Evolutionary conservation across 1,140 invertebrate genomes (phyloP), one percentile per base, ranked within the genome.

Genomic region (Rhizoglyphus robini): DNA sequence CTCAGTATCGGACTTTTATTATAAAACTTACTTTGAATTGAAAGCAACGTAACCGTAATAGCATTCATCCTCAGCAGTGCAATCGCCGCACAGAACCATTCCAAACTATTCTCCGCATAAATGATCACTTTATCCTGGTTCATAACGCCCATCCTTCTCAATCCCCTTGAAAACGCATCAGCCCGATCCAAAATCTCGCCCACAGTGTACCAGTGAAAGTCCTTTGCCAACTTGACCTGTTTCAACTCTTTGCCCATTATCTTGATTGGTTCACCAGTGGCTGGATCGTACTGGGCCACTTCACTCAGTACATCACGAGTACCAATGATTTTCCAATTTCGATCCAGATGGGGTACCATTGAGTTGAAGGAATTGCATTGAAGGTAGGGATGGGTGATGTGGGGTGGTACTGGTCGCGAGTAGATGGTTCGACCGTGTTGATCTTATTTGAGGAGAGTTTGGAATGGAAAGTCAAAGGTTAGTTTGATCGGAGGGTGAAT

Each of bases 1-100:
- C n/a, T n/a, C n/a, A n/a, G 88, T 93, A 75, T 96, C 93, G 0
- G 88, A 83, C 92, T 95, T 8, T 97, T n/a, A n/a, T n/a, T n/a
- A n/a, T n/a, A n/a, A n/a, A n/a, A 93, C 29, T 67, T 30, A 32
- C 64, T 34, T 29, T 38, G 23, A 4, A 20, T 66, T n/a, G 65
- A 67, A 34, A 61, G 34, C n/a, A 68, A 36, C 27, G 46, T 67
- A 1, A 46, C 34, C n/a, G 25, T 23, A 29, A 79, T 74, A 75
- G 83, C 70, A 68, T 66, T 69, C 4, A 66, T 20, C 5, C 73
- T 74, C 36, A 79, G 75, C 63, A 76, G 76, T 5, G 77, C 76
- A 57, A 78, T 73, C 3, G 75, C 76, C n/a, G 73, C 70, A n/a
- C 78, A 73, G 69, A 78, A 75, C 79, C 79, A 80, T 67, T 79